phyloP scores from a whole-genome alignment of 2,113 vertebrate genomes.

The Anas platyrhynchos region DNA sequence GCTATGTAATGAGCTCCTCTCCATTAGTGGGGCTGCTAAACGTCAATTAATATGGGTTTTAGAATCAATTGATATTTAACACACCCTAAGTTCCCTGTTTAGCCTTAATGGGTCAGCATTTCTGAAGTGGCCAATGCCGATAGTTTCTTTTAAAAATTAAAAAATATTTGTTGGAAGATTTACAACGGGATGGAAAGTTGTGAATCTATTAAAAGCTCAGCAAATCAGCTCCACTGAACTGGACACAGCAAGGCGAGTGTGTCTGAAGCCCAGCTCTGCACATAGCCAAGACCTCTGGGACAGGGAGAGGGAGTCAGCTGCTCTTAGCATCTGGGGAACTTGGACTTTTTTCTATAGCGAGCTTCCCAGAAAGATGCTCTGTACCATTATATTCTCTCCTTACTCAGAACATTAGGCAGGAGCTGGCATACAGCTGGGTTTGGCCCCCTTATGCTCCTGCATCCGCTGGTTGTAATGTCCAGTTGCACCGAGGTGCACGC shows the following conservation, averaged over 20 bases:
- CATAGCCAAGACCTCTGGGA: background rate
- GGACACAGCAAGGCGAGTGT: background rate
- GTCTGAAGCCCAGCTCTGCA: background rate
- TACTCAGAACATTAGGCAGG: background rate
- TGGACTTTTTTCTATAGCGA: background rate
- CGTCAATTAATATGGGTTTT: conserved; percentile 68
- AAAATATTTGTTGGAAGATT: background rate
- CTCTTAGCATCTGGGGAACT: background rate
- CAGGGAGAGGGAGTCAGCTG: background rate
- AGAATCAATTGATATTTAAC: conserved; percentile 72
- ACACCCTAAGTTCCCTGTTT: conserved; percentile 14
- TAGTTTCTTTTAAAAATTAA: background rate
- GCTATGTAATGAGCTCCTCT: conserved; percentile 67
- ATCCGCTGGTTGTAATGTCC: background rate
- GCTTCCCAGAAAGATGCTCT: background rate
- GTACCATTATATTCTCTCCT: background rate
- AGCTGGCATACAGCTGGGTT: background rate
- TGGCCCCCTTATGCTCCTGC: fast-evolving
- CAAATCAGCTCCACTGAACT: background rate
- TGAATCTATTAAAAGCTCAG: background rate
- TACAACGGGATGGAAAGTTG: background rate
- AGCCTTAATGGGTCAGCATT: conserved; percentile 41
- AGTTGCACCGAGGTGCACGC: background rate
- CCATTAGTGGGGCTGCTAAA: conserved; percentile 60
- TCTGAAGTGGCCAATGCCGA: conserved; percentile 9